Evolutionary conservation across 2,113 vertebrate genomes (phyloP).

Genomic region (Prolemur simus): DNA sequence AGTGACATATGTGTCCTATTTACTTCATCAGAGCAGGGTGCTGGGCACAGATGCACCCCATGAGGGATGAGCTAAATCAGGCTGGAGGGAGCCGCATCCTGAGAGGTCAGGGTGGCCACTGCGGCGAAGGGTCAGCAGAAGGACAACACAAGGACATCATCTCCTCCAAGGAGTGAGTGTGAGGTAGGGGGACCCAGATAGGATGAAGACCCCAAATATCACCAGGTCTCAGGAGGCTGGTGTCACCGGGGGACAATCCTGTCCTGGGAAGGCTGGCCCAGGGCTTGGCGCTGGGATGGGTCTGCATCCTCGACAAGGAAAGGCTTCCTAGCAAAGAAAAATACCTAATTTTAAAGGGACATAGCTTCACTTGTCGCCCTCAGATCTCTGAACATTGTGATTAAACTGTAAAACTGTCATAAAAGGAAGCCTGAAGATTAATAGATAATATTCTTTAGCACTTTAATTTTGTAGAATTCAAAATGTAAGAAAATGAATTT

Average conservation of each 20-base stretch:
- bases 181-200: not conserved
- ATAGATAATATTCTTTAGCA: constrained; percentile 63
- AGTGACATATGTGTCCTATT: constrained; percentile 56
- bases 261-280: not conserved
- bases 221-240: not conserved
- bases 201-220: not conserved
- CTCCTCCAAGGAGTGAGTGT: not conserved
- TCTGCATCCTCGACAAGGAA: not conserved
- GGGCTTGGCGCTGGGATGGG: not conserved
- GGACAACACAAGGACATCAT: not conserved
- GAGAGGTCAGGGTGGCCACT: not conserved
- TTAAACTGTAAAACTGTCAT: constrained; percentile 55
- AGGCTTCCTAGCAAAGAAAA: not conserved
- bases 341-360: constrained; percentile 18
- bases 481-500: constrained; percentile 65
- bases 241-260: not conserved
- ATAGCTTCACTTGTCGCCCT: not conserved
- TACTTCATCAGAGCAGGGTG: constrained; percentile 9
- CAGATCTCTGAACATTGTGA: not conserved
- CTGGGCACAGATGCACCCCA: not conserved
- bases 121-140: not conserved
- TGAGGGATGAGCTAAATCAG: not conserved
- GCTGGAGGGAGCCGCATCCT: not conserved
- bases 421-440: constrained; percentile 37
- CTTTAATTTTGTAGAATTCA: constrained; percentile 68